A percentile compares a stretch with the other conserved stretches of the same genome.
These are phyloP conservation scores for Neomicropteryx cornuta DNA, from an alignment of 1,140 invertebrate species.

Conservation along the genomic window DNA sequence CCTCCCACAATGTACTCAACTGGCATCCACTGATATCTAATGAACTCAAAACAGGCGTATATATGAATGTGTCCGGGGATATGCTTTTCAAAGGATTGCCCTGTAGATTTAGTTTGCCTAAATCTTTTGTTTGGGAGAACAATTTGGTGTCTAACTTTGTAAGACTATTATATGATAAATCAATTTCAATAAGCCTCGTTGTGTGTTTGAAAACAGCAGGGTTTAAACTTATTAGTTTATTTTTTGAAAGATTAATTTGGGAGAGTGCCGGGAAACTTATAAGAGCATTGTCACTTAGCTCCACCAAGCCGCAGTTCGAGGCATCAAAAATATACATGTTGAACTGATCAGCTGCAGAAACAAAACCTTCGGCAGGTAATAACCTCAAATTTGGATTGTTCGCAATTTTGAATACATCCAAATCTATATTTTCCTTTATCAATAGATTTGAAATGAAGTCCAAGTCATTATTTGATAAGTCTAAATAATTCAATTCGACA, in stretches of 20 bases:
- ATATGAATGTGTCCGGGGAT: slow-evolving; percentile 51
- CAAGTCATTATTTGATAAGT: slow-evolving; percentile 55
- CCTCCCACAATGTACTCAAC: slow-evolving; percentile 51
- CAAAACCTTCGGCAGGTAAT: slow-evolving; percentile 46
- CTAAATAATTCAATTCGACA: slow-evolving; percentile 48
- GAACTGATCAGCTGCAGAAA: slow-evolving; percentile 41
- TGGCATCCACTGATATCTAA: slow-evolving; percentile 54
- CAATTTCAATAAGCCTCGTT: slow-evolving; percentile 48
- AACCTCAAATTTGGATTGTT: slow-evolving; percentile 50
- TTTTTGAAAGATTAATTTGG: slow-evolving; percentile 49
- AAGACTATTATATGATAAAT: slow-evolving; percentile 57
- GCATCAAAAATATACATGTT: slow-evolving; percentile 56
- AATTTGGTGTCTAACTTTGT: slow-evolving; percentile 42
- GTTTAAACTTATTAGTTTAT: slow-evolving; percentile 42
- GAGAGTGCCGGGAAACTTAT: slow-evolving; percentile 53
- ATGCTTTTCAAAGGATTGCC: slow-evolving; percentile 55
- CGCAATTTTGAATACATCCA: slow-evolving; percentile 54
- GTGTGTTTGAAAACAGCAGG: slow-evolving; percentile 36
- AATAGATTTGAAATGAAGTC: slow-evolving; percentile 49
- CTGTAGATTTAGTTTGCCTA: slow-evolving; percentile 55
- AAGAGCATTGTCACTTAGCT: slow-evolving; percentile 47
- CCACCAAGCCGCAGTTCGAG: slow-evolving; percentile 52
- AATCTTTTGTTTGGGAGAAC: slow-evolving; percentile 47
- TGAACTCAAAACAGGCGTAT: slow-evolving; percentile 33
- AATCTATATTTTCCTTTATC: slow-evolving; percentile 50